Evolutionary conservation across 92 coral and sea anemone species (phyloP), one percentile per base, ranked within the genome.

Genomic region (Epizoanthus fatuus): DNA sequence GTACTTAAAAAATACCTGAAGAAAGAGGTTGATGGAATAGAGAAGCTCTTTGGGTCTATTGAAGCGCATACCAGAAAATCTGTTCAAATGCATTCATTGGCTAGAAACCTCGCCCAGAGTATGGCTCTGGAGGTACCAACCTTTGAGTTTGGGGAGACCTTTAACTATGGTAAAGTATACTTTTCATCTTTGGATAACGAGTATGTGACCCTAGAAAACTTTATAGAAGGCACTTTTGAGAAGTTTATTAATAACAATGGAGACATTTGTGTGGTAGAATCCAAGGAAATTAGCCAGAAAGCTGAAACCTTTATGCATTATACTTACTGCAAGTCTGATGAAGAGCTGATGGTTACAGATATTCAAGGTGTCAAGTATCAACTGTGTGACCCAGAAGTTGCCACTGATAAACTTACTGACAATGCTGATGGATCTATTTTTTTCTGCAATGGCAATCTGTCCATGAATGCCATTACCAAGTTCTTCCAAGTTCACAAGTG

Each of bases 51-150:
- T 62, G 25, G 29, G 55, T 86, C 91, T 10, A 66, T 83, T 16
- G 91, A 89, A 66, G 72, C 71, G 59, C 96, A 87, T 76, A 90
- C 92, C 22, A 86, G 96, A 54, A 93, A 93, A 58, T 42, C 89
- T n/a, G 94, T 93, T 53, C 96, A 90, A 64, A 72, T 90, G 47
- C 87, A 90, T 74, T 85, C 94, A 56, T 84, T 93, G 71, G 94
- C 90, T 14, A 39, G 91, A 59, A 87, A 93, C 38, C 70, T 93
- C 63, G 87, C 96, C 37, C 83, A 90, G 64, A 89, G 57, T 47
- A 73, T 93, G 81, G 77, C 84, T 14, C 22, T 66, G 67, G 86
- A 67, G 77, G 74, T 39, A 39, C 87, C 81, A 1, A 37, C 19
- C 51, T 78, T 79, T 16, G 88, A 88, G 58, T 87, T 78, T 88